Conservation (phyloP, 2,888 invertebrate species). For the Patella ulyssiponensis region DNA sequence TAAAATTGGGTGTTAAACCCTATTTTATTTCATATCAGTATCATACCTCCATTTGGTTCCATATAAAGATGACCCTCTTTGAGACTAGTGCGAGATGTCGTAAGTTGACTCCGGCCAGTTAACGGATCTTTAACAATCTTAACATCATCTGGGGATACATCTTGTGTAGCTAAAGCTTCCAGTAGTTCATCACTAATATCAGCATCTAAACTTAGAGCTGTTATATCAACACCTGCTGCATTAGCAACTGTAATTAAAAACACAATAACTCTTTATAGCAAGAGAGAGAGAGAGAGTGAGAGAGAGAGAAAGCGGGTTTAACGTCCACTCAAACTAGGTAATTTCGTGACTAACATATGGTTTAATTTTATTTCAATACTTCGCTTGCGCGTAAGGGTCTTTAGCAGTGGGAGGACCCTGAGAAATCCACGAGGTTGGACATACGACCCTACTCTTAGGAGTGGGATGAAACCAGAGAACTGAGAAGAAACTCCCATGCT, state of each 20-base stretch:
- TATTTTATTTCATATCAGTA: neutral
- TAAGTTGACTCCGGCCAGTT: conserved; percentile 49
- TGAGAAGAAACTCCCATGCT: no score
- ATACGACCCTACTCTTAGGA: no score
- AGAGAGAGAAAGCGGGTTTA: neutral
- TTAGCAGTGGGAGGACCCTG: no score
- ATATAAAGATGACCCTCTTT: conserved; percentile 59
- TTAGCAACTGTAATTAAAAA: conserved; percentile 45
- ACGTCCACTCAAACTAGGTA: no score
- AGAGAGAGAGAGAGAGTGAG: neutral
- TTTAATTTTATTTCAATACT: no score
- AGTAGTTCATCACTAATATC: conserved; percentile 63
- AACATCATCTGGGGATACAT: conserved; percentile 60
- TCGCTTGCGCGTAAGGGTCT: no score
- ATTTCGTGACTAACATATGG: no score
- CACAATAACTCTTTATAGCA: neutral
- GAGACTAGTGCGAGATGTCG: conserved; percentile 53
- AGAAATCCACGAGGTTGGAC: no score
- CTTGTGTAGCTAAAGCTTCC: conserved; percentile 56
- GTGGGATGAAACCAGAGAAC: no score
- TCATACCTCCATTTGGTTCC: conserved; percentile 23
- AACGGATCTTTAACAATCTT: conserved; percentile 59
- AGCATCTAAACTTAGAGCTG: conserved; percentile 52
- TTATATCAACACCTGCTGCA: conserved; percentile 51
- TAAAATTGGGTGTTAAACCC: no score